phyloP scores from a whole-genome alignment of 2,888 invertebrate species.

The Nomada fucata region DNA sequence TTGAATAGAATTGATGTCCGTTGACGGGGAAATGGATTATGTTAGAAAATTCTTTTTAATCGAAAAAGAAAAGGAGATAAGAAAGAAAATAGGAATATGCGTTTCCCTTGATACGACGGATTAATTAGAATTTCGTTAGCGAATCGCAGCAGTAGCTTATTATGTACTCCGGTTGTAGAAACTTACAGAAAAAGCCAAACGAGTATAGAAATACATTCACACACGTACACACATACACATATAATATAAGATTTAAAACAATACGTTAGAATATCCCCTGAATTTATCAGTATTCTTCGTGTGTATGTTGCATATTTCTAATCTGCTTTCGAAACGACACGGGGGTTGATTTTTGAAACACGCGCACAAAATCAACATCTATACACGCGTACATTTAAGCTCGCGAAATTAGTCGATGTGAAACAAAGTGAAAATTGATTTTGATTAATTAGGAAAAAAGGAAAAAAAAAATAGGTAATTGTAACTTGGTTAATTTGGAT shows the following conservation, averaged over 20 bases:
- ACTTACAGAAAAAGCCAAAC: neutral
- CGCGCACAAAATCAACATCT: constrained; percentile 38
- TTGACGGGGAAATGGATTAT: constrained; percentile 14
- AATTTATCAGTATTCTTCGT: constrained; percentile 53
- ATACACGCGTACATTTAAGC: constrained; percentile 32
- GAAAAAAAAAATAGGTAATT: neutral
- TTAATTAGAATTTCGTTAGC: constrained; percentile 39
- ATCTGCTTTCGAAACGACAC: constrained; percentile 27
- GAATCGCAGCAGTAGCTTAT: constrained; percentile 38
- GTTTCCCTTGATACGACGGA: constrained; percentile 37
- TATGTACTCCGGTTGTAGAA: constrained; percentile 27
- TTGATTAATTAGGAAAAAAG: constrained; percentile 3
- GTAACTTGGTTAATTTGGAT: constrained; percentile 34
- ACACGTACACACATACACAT: neutral
- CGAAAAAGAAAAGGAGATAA: constrained; percentile 6
- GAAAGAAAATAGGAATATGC: neutral
- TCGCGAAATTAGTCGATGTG: neutral
- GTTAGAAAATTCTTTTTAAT: constrained; percentile 15
- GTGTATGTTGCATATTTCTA: constrained; percentile 49
- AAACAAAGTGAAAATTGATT: neutral
- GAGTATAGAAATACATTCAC: neutral
- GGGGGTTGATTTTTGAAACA: constrained; percentile 32
- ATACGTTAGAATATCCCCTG: neutral
- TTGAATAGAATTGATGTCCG: constrained; percentile 49
- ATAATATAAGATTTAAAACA: neutral